Conservation (phyloP, 2,888 invertebrate genomes). For the Orthonychiurus folsomi region DNA sequence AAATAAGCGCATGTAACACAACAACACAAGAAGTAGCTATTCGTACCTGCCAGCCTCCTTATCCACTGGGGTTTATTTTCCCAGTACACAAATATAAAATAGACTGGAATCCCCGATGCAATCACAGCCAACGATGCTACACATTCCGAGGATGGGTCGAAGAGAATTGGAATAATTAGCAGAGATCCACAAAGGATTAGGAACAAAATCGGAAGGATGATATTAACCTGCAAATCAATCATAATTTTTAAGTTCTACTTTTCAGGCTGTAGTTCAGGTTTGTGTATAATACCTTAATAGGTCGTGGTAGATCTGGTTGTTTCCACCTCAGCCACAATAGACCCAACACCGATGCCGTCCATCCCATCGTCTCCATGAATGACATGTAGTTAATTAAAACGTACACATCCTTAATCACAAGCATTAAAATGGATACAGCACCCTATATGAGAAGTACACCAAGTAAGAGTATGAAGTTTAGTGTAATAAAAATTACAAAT, state of each 20-base stretch:
- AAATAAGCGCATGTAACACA: too few relatives aligned
- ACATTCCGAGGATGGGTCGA: conserved; percentile 65
- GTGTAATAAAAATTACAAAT: neutral
- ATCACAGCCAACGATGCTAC: conserved; percentile 65
- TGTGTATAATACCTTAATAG: conserved; percentile 78
- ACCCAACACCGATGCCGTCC: conserved; percentile 72
- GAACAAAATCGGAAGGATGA: conserved; percentile 72
- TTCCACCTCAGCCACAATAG: conserved; percentile 74
- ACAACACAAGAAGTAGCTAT: too few relatives aligned
- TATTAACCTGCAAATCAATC: conserved; percentile 55
- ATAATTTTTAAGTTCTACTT: too few relatives aligned
- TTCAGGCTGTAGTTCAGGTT: too few relatives aligned
- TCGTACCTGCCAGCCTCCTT: conserved; percentile 55
- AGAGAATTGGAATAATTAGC: conserved; percentile 73
- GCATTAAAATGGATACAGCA: conserved; percentile 66
- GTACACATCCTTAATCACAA: conserved; percentile 75
- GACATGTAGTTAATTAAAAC: conserved; percentile 82
- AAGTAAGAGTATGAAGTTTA: too few relatives aligned
- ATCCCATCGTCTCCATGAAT: conserved; percentile 83
- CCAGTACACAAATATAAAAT: conserved; percentile 71
- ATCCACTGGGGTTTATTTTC: conserved; percentile 66
- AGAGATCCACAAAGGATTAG: conserved; percentile 76
- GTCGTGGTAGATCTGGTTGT: conserved; percentile 63
- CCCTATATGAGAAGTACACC: too few relatives aligned
- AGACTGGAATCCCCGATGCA: conserved; percentile 70